Evolutionary conservation across 2,888 invertebrate species (phyloP).

Genomic region (Trypoxylon attenuatum): DNA sequence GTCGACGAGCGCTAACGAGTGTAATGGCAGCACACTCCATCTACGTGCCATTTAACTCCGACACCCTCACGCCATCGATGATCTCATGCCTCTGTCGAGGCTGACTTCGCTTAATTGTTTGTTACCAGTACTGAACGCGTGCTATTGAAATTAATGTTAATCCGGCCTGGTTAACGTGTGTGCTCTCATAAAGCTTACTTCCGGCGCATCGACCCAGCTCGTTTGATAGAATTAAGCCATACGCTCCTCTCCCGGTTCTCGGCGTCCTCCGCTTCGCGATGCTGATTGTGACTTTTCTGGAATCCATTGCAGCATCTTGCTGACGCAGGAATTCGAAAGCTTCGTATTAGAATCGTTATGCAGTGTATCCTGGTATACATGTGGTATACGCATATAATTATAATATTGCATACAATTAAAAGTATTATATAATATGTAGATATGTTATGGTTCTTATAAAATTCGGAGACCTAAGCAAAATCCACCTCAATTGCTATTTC

Average conservation of each 20-base stretch:
- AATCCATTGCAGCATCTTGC: no score
- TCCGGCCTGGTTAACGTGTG: constrained; percentile 67
- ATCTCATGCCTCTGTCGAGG: constrained; percentile 67
- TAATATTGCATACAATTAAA: no score
- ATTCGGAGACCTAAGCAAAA: no score
- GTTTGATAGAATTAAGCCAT: constrained; percentile 71
- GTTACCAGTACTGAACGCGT: constrained; percentile 73
- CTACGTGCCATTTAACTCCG: constrained; percentile 72
- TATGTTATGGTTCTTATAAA: no score
- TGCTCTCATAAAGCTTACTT: constrained; percentile 71
- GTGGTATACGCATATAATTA: no score
- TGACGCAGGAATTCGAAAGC: no score
- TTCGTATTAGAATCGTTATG: no score
- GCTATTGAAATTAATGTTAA: constrained; percentile 75
- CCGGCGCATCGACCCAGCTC: constrained; percentile 65
- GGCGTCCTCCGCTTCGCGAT: no score
- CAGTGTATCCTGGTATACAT: no score
- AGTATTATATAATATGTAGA: no score
- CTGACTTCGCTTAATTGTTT: constrained; percentile 72
- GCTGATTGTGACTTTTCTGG: no score
- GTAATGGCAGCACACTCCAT: constrained; percentile 70
- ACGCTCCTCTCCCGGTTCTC: constrained; percentile 44
- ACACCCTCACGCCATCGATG: constrained; percentile 74
- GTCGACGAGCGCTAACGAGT: constrained; percentile 69
- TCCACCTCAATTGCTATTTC: no score